Percentiles rank a stretch among this genome's conserved stretches.
Evolutionary conservation across 1,140 invertebrate species (phyloP).

Genomic region (Acromyrmex echinatior): DNA sequence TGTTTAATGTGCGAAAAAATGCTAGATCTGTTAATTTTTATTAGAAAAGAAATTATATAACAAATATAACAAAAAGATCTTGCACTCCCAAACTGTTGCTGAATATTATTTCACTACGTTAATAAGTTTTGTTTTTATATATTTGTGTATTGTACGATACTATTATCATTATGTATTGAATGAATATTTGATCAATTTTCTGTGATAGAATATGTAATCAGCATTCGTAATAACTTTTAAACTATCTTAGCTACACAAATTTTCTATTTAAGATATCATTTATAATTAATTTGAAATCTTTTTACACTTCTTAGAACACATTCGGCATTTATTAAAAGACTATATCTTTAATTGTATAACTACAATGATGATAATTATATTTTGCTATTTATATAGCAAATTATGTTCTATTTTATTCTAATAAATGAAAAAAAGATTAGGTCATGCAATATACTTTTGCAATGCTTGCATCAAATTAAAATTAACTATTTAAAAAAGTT

Average conservation of each 20-base stretch:
- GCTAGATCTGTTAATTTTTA: slow-evolving; percentile 50
- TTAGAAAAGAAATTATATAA: slow-evolving; percentile 15
- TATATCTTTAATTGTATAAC: slow-evolving; percentile 29
- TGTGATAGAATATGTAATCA: slow-evolving; percentile 64
- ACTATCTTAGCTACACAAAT: slow-evolving; percentile 25
- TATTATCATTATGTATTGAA: slow-evolving; percentile 43
- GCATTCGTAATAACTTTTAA: slow-evolving; percentile 48
- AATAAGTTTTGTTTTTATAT: slow-evolving; percentile 28
- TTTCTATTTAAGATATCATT: slow-evolving; percentile 41
- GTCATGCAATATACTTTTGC: background rate
- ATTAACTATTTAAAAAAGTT: background rate
- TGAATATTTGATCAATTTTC: slow-evolving; percentile 54
- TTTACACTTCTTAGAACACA: slow-evolving; percentile 33
- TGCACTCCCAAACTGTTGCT: slow-evolving; percentile 57
- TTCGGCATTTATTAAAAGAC: slow-evolving; percentile 62
- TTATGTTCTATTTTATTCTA: slow-evolving; percentile 7
- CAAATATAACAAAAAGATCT: slow-evolving; percentile 43
- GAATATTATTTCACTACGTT: background rate
- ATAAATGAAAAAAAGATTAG: background rate
- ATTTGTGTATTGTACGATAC: slow-evolving; percentile 20
- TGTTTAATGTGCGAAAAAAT: slow-evolving; percentile 25
- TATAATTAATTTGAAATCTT: slow-evolving; percentile 41
- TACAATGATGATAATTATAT: slow-evolving; percentile 25
- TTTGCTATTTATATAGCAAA: background rate
- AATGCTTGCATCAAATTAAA: slow-evolving; percentile 8